phyloP scores from a whole-genome alignment of 2,888 invertebrate species.

The Leptura quadrifasciata region DNA sequence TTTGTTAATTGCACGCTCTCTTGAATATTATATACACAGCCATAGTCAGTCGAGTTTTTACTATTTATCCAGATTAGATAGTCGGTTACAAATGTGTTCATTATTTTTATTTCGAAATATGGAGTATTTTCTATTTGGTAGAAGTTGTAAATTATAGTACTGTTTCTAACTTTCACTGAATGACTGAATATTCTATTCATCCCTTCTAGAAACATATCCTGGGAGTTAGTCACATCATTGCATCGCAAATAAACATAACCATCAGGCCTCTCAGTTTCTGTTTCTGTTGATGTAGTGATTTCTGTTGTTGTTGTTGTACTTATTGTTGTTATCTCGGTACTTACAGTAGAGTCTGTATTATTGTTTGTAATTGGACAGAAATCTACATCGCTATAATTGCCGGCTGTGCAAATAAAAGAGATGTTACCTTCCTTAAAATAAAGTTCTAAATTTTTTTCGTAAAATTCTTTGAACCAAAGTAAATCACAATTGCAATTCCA shows the following conservation, averaged over 20 bases:
- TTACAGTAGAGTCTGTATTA: not conserved
- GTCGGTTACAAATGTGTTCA: slow-evolving; percentile 34
- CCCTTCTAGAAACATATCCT: slow-evolving; percentile 1
- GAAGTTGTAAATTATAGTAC: slow-evolving; percentile 44
- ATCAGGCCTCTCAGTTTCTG: slow-evolving; percentile 3
- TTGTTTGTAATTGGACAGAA: slow-evolving; percentile 43
- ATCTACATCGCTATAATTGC: slow-evolving; percentile 37
- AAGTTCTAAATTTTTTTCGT: slow-evolving; percentile 18
- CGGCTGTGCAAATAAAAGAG: slow-evolving; percentile 38
- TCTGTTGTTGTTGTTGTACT: not conserved
- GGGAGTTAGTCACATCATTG: slow-evolving; percentile 5
- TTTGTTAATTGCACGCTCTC: slow-evolving; percentile 32
- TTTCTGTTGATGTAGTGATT: slow-evolving; percentile 15
- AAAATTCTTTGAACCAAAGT: slow-evolving; percentile 47
- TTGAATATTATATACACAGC: slow-evolving; percentile 44
- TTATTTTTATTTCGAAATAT: slow-evolving; percentile 42
- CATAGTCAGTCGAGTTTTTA: slow-evolving; percentile 37
- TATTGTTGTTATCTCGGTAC: not conserved
- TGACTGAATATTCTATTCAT: slow-evolving; percentile 40
- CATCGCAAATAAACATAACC: slow-evolving; percentile 35
- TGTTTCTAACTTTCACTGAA: slow-evolving; percentile 41
- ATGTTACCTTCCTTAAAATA: slow-evolving; percentile 38
- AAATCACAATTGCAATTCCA: slow-evolving; percentile 49
- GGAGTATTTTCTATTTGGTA: slow-evolving; percentile 45
- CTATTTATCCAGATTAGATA: slow-evolving; percentile 48